Evolutionary conservation across 2,888 invertebrate species (phyloP).

Genomic region (Dasysyrphus tricinctus): DNA sequence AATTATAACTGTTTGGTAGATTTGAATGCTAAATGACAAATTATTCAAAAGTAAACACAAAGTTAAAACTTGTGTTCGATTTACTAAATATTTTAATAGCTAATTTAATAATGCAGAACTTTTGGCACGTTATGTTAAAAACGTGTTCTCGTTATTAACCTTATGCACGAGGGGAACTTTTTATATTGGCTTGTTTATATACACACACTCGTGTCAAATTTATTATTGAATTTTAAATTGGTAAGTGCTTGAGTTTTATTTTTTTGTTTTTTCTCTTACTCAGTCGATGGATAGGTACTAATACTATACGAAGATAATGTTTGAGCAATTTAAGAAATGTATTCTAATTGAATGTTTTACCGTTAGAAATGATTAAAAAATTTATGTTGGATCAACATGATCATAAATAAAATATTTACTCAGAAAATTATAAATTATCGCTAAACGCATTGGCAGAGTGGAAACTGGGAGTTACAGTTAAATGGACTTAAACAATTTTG

Average conservation of each 20-base stretch:
- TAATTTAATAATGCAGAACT: conserved; percentile 21
- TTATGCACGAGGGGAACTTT: conserved; percentile 2
- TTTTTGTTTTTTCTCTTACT: neutral
- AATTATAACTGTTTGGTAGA: conserved; percentile 32
- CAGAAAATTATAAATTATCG: too few species aligned
- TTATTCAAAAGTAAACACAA: conserved; percentile 10
- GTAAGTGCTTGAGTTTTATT: neutral
- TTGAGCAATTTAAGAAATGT: neutral
- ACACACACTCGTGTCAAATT: conserved; percentile 5
- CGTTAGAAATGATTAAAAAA: neutral
- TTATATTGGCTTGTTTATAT: neutral
- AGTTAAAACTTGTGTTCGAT: conserved; percentile 15
- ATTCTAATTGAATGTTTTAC: conserved; percentile 9
- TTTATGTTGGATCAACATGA: neutral
- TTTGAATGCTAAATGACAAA: conserved; percentile 46
- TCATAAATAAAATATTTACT: too few species aligned
- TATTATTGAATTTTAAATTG: conserved; percentile 21
- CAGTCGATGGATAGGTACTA: neutral
- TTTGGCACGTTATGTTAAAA: conserved; percentile 13
- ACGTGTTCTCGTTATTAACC: conserved; percentile 22
- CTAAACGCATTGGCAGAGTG: too few species aligned
- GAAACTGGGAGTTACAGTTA: too few species aligned
- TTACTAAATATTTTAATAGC: conserved; percentile 57
- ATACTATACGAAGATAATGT: too few species aligned
- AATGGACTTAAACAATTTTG: too few species aligned